phyloP scores from a whole-genome alignment of 2,113 vertebrate genomes.

The Neoarius graeffei region DNA sequence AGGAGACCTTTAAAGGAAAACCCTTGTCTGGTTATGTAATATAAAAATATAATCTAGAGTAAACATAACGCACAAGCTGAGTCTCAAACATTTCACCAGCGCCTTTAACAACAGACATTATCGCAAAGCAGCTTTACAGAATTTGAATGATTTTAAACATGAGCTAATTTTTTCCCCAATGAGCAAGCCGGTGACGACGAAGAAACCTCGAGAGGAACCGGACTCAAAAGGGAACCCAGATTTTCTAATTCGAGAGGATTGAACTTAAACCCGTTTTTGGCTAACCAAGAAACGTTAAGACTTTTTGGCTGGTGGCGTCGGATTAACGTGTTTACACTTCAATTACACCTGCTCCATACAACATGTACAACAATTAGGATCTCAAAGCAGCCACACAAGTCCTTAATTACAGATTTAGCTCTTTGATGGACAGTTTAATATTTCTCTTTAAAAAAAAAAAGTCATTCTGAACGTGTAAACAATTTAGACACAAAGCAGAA shows the following conservation, averaged over 20 bases:
- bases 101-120: too few relatives aligned
- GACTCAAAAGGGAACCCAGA: neutral
- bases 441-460: neutral
- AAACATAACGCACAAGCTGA: too few relatives aligned
- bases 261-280: neutral
- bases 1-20: too few relatives aligned
- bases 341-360: neutral
- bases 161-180: too few relatives aligned
- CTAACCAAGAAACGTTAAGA: neutral
- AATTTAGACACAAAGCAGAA: neutral
- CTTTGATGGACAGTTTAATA: neutral
- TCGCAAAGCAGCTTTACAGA: too few relatives aligned
- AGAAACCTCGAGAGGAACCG: neutral
- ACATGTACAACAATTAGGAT: neutral
- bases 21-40: too few relatives aligned
- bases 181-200: too few relatives aligned
- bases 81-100: too few relatives aligned
- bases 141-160: too few relatives aligned
- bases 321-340: neutral
- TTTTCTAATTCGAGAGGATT: neutral
- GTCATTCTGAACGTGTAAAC: neutral
- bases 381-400: neutral
- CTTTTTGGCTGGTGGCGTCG: neutral
- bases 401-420: neutral
- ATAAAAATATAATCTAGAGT: too few relatives aligned